phyloP scores from a whole-genome alignment of 2,797 vertebrate genomes.

The Alectoris magna region DNA sequence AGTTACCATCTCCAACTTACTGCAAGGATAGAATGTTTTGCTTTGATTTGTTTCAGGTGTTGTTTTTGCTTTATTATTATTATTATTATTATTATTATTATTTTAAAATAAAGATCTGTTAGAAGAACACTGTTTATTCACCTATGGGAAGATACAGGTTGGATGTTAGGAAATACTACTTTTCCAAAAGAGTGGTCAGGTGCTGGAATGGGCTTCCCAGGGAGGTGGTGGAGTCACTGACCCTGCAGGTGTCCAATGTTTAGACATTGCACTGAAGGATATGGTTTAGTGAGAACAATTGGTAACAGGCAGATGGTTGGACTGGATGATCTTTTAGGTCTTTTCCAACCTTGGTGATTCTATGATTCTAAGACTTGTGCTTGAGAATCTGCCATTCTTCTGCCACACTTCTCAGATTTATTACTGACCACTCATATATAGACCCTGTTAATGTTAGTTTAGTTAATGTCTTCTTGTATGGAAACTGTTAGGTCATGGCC shows the following conservation, averaged over 20 bases:
- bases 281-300: too few relatives aligned
- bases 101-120: neutral
- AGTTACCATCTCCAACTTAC: neutral
- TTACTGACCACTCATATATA: neutral
- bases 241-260: too few relatives aligned
- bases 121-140: slow-evolving; percentile 1
- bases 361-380: neutral
- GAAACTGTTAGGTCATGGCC: too few relatives aligned
- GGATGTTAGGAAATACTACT: too few relatives aligned
- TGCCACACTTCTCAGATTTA: neutral
- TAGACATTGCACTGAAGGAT: too few relatives aligned
- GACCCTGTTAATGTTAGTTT: neutral
- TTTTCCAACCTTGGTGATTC: too few relatives aligned
- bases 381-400: neutral
- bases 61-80: neutral
- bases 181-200: too few relatives aligned
- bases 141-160: neutral
- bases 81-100: neutral
- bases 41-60: neutral
- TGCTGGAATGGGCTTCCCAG: too few relatives aligned
- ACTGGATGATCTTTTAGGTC: too few relatives aligned
- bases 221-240: too few relatives aligned
- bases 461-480: neutral
- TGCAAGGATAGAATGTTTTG: neutral
- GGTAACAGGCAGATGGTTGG: too few relatives aligned